Conservation (phyloP, 2,888 invertebrate genomes). For the Siphlonurus alternatus region DNA sequence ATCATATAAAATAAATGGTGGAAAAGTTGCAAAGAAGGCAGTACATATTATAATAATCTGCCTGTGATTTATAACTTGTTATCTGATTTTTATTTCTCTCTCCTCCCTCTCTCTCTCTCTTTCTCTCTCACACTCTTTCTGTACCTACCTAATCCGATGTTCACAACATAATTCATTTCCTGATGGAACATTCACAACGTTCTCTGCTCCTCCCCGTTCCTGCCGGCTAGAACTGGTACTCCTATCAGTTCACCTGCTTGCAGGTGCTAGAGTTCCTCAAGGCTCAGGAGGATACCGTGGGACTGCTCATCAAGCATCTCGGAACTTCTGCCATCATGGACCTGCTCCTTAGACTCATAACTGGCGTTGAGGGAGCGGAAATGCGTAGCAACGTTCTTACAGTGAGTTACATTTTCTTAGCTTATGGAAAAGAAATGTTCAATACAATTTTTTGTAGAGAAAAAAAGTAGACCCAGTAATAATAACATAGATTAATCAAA, state of each 20-base stretch:
- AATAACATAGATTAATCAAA: too few species aligned
- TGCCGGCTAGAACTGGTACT: constrained; percentile 62
- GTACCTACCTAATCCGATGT: constrained; percentile 14
- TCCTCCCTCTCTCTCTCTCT: constrained; percentile 2
- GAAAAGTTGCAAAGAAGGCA: background rate
- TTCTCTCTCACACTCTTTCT: constrained; percentile 10
- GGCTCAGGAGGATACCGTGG: constrained; percentile 69
- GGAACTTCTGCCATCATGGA: constrained; percentile 92
- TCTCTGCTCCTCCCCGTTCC: constrained; percentile 6
- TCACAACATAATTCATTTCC: constrained; percentile 12
- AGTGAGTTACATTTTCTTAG: constrained; percentile 35
- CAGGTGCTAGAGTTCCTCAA: constrained; percentile 86
- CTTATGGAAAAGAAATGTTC: background rate
- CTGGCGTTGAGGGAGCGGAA: constrained; percentile 59
- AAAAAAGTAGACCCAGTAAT: background rate
- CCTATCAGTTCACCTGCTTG: constrained; percentile 79
- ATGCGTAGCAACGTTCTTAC: constrained; percentile 51
- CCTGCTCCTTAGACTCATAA: constrained; percentile 69
- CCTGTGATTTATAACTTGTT: background rate
- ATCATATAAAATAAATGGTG: too few species aligned
- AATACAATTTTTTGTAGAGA: background rate
- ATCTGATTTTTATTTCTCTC: background rate
- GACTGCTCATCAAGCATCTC: constrained; percentile 73
- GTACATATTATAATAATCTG: background rate
- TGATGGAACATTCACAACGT: constrained; percentile 1